phyloP scores from a whole-genome alignment of 2,113 vertebrate species.

The Chaetops frenatus region DNA sequence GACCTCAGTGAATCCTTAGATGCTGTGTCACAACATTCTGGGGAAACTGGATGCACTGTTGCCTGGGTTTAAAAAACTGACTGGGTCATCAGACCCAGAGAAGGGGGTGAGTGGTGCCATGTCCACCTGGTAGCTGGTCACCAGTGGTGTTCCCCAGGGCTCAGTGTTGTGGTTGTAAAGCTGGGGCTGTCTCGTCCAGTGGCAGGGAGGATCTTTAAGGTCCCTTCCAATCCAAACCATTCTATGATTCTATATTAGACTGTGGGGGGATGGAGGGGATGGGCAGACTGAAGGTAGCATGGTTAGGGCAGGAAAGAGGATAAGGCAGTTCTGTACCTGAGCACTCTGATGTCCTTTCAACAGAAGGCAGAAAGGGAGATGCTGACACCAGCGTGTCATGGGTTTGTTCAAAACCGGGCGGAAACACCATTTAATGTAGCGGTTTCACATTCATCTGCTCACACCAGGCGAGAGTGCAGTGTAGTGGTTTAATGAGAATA shows the following conservation, averaged over 20 bases:
- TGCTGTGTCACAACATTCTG: neutral
- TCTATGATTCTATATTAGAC: fast-evolving
- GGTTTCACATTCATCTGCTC: too few relatives aligned
- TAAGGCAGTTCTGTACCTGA: neutral
- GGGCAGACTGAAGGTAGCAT: neutral
- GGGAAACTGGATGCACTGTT: neutral
- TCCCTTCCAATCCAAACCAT: neutral
- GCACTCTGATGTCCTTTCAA: neutral
- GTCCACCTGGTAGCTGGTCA: neutral
- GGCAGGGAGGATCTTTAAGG: neutral
- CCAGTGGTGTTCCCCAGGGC: neutral
- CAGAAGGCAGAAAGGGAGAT: neutral
- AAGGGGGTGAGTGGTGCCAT: neutral
- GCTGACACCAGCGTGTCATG: too few relatives aligned
- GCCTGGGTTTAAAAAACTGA: neutral
- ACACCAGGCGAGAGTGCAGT: too few relatives aligned
- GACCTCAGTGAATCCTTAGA: neutral
- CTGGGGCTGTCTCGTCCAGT: neutral
- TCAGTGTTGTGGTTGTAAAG: neutral
- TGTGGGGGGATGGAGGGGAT: fast-evolving
- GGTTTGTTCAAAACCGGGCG: too few relatives aligned
- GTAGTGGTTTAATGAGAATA: too few relatives aligned
- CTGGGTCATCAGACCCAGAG: neutral
- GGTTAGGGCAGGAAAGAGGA: neutral
- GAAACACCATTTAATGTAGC: too few relatives aligned